Percentiles rank a stretch among this genome's conserved stretches.
Conservation (phyloP, 30 jellyfish, hydroid and myxozoan genomes). For the Hydra vulgaris region DNA sequence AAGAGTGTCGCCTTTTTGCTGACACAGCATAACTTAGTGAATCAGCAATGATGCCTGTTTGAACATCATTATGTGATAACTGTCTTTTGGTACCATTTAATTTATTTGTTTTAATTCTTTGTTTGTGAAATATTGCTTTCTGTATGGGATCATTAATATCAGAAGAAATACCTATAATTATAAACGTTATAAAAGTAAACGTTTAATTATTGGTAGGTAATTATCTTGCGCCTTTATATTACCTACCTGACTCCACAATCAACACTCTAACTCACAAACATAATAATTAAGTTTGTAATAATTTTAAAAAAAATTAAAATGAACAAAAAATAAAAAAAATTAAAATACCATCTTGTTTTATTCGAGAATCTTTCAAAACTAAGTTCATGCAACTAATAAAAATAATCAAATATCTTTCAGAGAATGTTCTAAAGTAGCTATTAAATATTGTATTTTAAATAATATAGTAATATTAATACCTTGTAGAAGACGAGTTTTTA, state of each 20-base stretch:
- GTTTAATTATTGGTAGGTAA: not conserved
- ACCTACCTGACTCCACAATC: not conserved
- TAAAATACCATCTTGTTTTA: not conserved
- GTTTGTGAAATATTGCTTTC: constrained; percentile 30
- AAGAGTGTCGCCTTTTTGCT: constrained; percentile 28
- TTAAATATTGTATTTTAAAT: too few relatives aligned
- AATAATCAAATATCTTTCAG: not conserved
- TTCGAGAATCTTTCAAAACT: not conserved
- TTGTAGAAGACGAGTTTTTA: constrained; percentile 4
- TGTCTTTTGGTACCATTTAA: constrained; percentile 18
- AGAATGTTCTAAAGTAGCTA: too few relatives aligned
- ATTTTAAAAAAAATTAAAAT: not conserved
- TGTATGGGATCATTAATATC: not conserved
- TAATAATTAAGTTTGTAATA: not conserved
- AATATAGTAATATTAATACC: not conserved
- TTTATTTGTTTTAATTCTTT: constrained; percentile 12
- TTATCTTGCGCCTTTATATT: too few relatives aligned
- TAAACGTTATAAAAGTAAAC: too few relatives aligned
- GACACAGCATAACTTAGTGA: constrained; percentile 21
- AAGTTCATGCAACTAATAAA: not conserved
- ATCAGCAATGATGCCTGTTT: constrained; percentile 16
- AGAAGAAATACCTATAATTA: not conserved
- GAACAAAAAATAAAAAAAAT: not conserved
- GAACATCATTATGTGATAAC: constrained; percentile 12
- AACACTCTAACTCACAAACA: not conserved